Conservation (phyloP, 2,888 invertebrate genomes). For the Cantharis rustica region DNA sequence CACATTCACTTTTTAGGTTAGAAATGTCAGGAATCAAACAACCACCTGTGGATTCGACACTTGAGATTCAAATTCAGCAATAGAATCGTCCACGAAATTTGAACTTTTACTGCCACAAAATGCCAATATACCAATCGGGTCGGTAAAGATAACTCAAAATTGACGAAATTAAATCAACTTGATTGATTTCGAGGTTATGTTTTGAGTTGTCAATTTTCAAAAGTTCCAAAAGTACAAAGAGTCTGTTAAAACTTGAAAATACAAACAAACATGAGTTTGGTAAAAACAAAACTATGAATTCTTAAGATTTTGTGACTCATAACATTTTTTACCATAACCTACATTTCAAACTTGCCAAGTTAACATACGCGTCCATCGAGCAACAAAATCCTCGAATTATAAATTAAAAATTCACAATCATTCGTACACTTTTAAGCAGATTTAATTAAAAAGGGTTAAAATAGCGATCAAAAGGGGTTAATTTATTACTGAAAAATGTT, state of each 20-base stretch:
- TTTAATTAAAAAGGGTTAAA: not conserved
- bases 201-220: conserved; percentile 1
- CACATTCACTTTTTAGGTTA: not conserved
- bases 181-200: not conserved
- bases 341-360: conserved; percentile 14
- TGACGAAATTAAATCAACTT: not conserved
- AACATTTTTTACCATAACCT: conserved; percentile 22
- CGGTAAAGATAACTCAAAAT: not conserved
- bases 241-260: not conserved
- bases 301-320: conserved; percentile 12
- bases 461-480: not conserved
- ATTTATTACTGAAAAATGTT: not conserved
- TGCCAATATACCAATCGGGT: not conserved
- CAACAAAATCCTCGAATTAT: not conserved
- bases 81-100: not conserved
- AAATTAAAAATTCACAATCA: conserved; percentile 2
- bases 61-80: not conserved
- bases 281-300: not conserved
- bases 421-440: not conserved
- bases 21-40: not conserved
- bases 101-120: not conserved
- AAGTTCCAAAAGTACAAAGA: not conserved
- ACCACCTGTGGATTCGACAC: conserved; percentile 6
- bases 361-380: conserved; percentile 16
- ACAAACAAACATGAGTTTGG: not conserved